phyloP scores from a whole-genome alignment of 1,140 invertebrate species.

The Trichomalopsis sarcophagae region DNA sequence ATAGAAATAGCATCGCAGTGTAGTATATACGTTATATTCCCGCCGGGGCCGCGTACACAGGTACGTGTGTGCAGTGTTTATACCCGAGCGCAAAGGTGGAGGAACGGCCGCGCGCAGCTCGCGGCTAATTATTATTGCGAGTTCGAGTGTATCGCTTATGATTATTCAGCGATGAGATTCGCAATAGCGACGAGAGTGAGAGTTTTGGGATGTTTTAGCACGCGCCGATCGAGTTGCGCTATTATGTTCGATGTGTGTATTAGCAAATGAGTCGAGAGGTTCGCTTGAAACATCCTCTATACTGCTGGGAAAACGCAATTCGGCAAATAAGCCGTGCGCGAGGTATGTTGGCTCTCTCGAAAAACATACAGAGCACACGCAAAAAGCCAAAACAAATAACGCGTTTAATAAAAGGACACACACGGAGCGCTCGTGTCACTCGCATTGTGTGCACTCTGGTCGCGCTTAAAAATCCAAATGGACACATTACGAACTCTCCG shows the following conservation, averaged over 20 bases:
- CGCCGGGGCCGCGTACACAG: neutral
- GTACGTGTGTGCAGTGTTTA: neutral
- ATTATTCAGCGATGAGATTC: slow-evolving; percentile 18
- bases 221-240: neutral
- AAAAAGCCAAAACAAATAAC: neutral
- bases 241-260: neutral
- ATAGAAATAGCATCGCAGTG: neutral
- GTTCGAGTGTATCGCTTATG: neutral
- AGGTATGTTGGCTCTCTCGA: neutral
- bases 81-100: neutral
- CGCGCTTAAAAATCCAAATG: slow-evolving; percentile 17
- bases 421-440: neutral
- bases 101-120: neutral
- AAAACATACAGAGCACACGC: neutral
- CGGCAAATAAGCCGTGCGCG: neutral
- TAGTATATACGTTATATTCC: neutral
- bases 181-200: neutral
- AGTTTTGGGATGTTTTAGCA: neutral
- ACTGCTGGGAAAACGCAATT: neutral
- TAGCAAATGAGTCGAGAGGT: too few species aligned
- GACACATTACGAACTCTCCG: slow-evolving; percentile 12
- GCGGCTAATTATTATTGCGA: slow-evolving; percentile 27
- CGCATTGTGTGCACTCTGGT: neutral
- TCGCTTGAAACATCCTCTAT: too few species aligned
- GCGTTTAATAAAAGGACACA: neutral